These are phyloP conservation scores for Nicator chloris DNA, from an alignment of 2,113 vertebrate species.

Conservation along the genomic window DNA sequence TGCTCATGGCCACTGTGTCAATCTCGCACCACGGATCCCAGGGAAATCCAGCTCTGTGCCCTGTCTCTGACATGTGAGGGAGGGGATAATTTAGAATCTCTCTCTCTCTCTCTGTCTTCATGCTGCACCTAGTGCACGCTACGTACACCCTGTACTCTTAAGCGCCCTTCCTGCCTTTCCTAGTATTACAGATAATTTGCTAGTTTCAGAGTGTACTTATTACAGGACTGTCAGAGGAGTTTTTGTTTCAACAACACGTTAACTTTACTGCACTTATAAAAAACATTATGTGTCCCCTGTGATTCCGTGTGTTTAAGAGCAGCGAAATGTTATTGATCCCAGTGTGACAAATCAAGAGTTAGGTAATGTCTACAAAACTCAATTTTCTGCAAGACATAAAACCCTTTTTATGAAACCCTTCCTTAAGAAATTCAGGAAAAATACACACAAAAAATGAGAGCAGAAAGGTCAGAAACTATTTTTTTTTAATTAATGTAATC, in stretches of 20 bases:
- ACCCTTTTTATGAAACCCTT: slow-evolving; percentile 84
- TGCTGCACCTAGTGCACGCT: slow-evolving; percentile 60
- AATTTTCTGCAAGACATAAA: slow-evolving; percentile 87
- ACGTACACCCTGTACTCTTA: slow-evolving; percentile 68
- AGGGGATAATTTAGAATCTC: slow-evolving; percentile 17
- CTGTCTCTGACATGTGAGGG: not conserved
- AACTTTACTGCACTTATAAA: slow-evolving; percentile 88
- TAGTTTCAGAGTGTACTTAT: slow-evolving; percentile 85
- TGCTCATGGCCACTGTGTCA: not conserved
- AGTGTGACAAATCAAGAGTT: slow-evolving; percentile 88
- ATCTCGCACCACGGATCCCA: not conserved
- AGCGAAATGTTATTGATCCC: slow-evolving; percentile 89
- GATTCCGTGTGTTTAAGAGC: slow-evolving; percentile 85
- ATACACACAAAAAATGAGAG: slow-evolving; percentile 68
- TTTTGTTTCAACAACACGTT: slow-evolving; percentile 89
- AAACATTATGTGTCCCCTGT: slow-evolving; percentile 84
- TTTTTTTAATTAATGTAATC: slow-evolving; percentile 73
- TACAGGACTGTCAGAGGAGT: slow-evolving; percentile 86
- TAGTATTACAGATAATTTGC: slow-evolving; percentile 83
- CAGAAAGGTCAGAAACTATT: slow-evolving; percentile 72
- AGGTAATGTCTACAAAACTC: slow-evolving; percentile 89
- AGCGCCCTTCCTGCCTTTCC: slow-evolving; percentile 76
- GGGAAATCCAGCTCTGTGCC: slow-evolving; percentile 21
- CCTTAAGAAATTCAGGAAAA: slow-evolving; percentile 80
- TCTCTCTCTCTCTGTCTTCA: slow-evolving; percentile 58